A percentile compares a stretch with the other conserved stretches of the same genome.
phyloP scores from a whole-genome alignment of 2,888 invertebrate genomes.

The Noctua comes region DNA sequence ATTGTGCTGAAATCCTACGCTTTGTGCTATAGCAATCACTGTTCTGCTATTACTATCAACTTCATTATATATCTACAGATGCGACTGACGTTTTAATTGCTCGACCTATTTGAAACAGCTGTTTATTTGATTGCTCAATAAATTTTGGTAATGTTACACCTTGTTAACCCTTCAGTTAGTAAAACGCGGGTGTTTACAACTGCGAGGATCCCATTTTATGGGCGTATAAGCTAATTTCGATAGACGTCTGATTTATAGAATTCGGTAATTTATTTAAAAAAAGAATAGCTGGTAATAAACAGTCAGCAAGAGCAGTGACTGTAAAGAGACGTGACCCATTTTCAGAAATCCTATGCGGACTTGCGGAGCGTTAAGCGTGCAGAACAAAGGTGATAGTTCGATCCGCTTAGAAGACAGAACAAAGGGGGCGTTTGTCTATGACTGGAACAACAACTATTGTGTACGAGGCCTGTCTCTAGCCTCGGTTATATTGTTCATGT shows the following conservation, averaged over 20 bases:
- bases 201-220: slow-evolving; percentile 30
- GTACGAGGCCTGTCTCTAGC: slow-evolving; percentile 19
- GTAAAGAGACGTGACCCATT: slow-evolving; percentile 36
- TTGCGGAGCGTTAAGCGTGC: slow-evolving; percentile 8
- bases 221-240: slow-evolving; percentile 13
- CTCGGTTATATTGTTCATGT: slow-evolving; percentile 41
- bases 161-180: slow-evolving; percentile 41
- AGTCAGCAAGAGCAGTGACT: not conserved
- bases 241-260: slow-evolving; percentile 17
- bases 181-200: slow-evolving; percentile 26
- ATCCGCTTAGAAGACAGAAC: slow-evolving; percentile 47
- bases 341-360: slow-evolving; percentile 33
- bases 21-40: slow-evolving; percentile 39
- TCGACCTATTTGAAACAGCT: slow-evolving; percentile 48
- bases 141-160: slow-evolving; percentile 48
- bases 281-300: slow-evolving; percentile 2
- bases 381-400: slow-evolving; percentile 54
- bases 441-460: slow-evolving; percentile 51
- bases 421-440: slow-evolving; percentile 51
- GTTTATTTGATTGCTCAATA: slow-evolving; percentile 58
- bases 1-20: slow-evolving; percentile 49
- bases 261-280: not conserved
- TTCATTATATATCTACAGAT: slow-evolving; percentile 21
- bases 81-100: slow-evolving; percentile 57
- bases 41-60: slow-evolving; percentile 30